phyloP scores from a whole-genome alignment of 2,113 vertebrate species.

The Phalacrocorax carbo region DNA sequence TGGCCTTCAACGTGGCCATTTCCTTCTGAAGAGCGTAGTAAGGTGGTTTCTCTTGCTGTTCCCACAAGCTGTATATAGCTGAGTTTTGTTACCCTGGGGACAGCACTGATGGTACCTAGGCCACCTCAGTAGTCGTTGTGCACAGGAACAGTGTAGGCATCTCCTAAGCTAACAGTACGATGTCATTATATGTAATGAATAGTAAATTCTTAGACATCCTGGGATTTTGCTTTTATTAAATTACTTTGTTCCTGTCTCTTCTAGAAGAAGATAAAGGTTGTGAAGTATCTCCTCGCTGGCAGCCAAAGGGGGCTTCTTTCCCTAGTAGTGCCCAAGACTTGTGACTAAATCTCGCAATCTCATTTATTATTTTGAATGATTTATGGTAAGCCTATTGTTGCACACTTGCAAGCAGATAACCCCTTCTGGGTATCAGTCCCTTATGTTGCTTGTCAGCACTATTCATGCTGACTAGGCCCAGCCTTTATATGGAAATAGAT shows the following conservation, averaged over 20 bases:
- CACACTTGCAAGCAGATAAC: not conserved
- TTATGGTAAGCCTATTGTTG: not conserved
- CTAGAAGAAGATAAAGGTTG: not conserved
- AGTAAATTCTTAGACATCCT: not conserved
- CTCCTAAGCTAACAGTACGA: not conserved
- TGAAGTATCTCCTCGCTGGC: not conserved
- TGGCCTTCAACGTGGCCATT: not conserved
- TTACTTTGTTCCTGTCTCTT: not conserved
- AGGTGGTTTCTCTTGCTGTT: not conserved
- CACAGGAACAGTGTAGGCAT: not conserved
- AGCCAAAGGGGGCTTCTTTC: not conserved
- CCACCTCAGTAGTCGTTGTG: not conserved
- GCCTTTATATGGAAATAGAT: not conserved
- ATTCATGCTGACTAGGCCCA: not conserved
- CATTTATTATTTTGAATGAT: not conserved
- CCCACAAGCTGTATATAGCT: not conserved
- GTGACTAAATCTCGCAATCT: not conserved
- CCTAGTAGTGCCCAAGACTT: not conserved
- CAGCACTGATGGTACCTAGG: not conserved
- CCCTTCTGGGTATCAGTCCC: not conserved
- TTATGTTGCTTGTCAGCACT: not conserved
- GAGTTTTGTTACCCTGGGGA: not conserved
- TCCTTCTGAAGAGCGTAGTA: not conserved
- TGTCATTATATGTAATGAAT: not conserved
- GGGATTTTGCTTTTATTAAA: not conserved